Conservation (phyloP, 1,140 invertebrate species). For the Drosophila sproati region DNA sequence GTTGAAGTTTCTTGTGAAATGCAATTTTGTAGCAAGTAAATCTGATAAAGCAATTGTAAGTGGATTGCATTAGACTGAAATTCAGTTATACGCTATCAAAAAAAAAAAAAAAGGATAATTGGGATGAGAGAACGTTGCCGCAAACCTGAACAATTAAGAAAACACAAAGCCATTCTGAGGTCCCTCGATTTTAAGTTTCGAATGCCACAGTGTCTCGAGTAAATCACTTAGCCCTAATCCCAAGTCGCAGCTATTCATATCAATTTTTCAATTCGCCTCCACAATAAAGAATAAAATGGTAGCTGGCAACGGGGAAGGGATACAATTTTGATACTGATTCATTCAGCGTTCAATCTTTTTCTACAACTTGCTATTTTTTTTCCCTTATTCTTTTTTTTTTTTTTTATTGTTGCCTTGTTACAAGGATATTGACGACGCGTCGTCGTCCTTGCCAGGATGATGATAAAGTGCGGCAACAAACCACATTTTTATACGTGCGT, state of each 20-base stretch:
- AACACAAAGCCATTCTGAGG: constrained; percentile 26
- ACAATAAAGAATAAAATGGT: constrained; percentile 19
- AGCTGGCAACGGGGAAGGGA: constrained; percentile 17
- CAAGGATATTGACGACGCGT: constrained; percentile 37
- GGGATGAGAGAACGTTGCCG: background rate
- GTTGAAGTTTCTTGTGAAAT: constrained; percentile 64
- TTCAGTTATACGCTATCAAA: constrained; percentile 31
- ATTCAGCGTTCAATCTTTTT: constrained; percentile 9
- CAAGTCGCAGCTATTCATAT: constrained; percentile 53
- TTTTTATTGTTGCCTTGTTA: constrained; percentile 43
- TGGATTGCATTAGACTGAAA: constrained; percentile 51
- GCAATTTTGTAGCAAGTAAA: constrained; percentile 66
- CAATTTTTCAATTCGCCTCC: constrained; percentile 40
- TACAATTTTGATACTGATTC: constrained; percentile 33
- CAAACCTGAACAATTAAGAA: constrained; percentile 54
- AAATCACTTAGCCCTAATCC: constrained; percentile 61
- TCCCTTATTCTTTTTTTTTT: constrained; percentile 8
- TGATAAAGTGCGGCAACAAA: constrained; percentile 70
- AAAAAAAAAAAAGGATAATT: background rate
- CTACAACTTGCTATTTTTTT: constrained; percentile 4
- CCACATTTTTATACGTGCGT: constrained; percentile 50
- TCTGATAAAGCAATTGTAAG: constrained; percentile 68
- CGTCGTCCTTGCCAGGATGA: constrained; percentile 36
- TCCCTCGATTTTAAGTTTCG: constrained; percentile 20
- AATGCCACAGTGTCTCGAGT: constrained; percentile 44